Evolutionary conservation across 2,888 invertebrate species (phyloP).

Genomic region (Dioctria rufipes): DNA sequence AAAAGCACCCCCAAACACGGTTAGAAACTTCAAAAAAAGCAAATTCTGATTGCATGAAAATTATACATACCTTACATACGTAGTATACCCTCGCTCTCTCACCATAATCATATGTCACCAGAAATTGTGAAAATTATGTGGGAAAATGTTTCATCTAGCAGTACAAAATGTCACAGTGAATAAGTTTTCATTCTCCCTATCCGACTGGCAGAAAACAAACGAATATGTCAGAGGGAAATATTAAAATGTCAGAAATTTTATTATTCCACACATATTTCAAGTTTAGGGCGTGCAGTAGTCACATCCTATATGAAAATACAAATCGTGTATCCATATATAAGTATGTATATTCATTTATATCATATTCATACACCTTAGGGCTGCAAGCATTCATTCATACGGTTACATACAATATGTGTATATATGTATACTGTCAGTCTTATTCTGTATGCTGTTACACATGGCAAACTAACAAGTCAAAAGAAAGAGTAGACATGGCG

Average conservation of each 20-base stretch:
- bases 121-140: constrained; percentile 36
- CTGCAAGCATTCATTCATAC: constrained; percentile 8
- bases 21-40: too few species aligned
- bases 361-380: constrained; percentile 7
- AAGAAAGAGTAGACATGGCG: not conserved
- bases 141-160: constrained; percentile 25
- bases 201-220: constrained; percentile 50
- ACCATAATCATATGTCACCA: constrained; percentile 27
- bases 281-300: constrained; percentile 24
- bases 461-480: constrained; percentile 35
- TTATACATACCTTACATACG: too few species aligned
- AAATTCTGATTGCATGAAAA: too few species aligned
- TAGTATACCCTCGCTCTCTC: not conserved
- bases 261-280: constrained; percentile 48
- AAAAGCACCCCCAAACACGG: too few species aligned
- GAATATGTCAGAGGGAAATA: constrained; percentile 52
- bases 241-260: constrained; percentile 55
- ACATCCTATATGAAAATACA: too few species aligned
- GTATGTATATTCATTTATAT: not conserved
- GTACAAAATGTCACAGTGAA: constrained; percentile 39
- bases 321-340: too few species aligned
- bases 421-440: constrained; percentile 24
- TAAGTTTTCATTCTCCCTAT: constrained; percentile 32
- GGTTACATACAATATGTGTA: too few species aligned
- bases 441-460: not conserved